Percentiles rank a stretch among this genome's conserved stretches.
Conservation (phyloP, 2,113 vertebrate genomes). For the Bolborhynchus lineola region DNA sequence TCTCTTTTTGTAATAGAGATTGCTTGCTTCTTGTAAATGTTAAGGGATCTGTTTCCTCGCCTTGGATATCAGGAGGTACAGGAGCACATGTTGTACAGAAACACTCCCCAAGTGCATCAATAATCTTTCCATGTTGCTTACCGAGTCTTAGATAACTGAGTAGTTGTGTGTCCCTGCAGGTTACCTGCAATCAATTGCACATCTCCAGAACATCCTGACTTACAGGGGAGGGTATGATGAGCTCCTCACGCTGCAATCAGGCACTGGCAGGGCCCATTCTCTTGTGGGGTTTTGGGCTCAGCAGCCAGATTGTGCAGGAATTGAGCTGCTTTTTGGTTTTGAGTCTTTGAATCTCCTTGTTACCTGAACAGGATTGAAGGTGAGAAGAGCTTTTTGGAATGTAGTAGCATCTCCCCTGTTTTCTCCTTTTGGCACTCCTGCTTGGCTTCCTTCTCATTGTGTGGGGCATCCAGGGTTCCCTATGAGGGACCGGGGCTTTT, state of each 20-base stretch:
- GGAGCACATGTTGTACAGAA: neutral
- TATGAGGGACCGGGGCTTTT: neutral
- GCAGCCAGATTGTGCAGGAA: neutral
- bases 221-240: neutral
- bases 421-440: neutral
- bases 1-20: neutral
- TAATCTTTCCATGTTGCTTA: neutral
- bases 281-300: neutral
- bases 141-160: neutral
- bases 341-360: neutral
- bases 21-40: neutral
- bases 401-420: neutral
- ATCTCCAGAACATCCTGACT: neutral
- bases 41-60: rapidly evolving
- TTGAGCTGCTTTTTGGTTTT: neutral
- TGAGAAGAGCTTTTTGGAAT: neutral
- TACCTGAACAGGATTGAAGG: neutral
- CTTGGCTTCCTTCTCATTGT: neutral
- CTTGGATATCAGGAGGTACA: neutral
- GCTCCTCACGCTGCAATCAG: neutral
- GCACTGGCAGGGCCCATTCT: neutral
- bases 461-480: neutral
- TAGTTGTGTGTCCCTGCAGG: neutral
- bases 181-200: neutral
- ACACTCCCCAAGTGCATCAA: neutral